Base-by-base conservation (phyloP, 2,888 invertebrate genomes). In the Acleris literana region DNA sequence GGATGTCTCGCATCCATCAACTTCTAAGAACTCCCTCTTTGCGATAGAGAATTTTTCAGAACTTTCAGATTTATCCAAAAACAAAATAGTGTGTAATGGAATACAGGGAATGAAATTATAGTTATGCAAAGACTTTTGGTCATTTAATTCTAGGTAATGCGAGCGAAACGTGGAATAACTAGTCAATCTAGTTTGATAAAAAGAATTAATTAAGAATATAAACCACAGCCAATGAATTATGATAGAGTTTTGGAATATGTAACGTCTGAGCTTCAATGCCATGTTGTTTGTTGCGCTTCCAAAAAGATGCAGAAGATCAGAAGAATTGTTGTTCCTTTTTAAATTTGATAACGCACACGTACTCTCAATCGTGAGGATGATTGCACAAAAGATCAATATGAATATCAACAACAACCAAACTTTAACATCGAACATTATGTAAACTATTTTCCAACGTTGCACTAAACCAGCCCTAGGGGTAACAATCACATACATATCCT, bases 101-200 rank as follows among this genome's bases (percentile, higher is more conserved):
- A 66, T 11, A 53, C 66, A 66, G 0, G 66, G 66, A 25, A 61
- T 66, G 11, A 48, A 57, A 39, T 62, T 61, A 9, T 48, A 46
- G 51, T 22, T 25, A 9, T 57, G 16, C 39, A 66, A 52, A n/a
- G 52, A 46, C 17, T 18, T 16, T 11, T 46, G 52, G 0, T 57
- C 2, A 25, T 66, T 62, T 4, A 62, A 11, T 25, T 63, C 44
- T 5, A 59, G 57, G 25, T 59, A 54, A 17, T 43, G n/a, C 11
- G 39, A 48, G 3, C 55, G 39, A 18, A 25, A 62, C 16, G 54
- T 64, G 20, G 68, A 62, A n/a, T 62, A 64, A 54, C 70, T 72
- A 13, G 67, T 64, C 20, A 72, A 18, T 9, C 65, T 66, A 3
- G 61, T 65, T 57, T 69, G 69, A 61, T 72, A 72, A 60, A 68